phyloP scores from a whole-genome alignment of 2,888 invertebrate species.

The Athrips mouffetella region DNA sequence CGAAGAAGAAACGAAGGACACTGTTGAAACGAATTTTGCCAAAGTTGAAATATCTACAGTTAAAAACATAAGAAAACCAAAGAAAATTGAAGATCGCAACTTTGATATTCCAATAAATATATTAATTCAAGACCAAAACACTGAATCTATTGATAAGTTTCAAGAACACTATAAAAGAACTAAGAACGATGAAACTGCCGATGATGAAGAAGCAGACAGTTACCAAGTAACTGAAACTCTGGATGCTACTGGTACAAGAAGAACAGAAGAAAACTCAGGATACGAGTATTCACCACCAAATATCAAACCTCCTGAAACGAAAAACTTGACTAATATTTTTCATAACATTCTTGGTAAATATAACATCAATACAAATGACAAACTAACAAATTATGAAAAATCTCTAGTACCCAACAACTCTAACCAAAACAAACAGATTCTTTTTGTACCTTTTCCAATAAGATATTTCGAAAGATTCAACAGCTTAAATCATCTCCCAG shows the following conservation, averaged over 20 bases:
- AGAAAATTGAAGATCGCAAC: background rate
- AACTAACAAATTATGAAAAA: constrained; percentile 50
- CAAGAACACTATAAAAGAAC: background rate
- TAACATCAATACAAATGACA: constrained; percentile 48
- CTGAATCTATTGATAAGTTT: background rate
- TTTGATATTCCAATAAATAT: background rate
- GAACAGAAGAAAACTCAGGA: constrained; percentile 3
- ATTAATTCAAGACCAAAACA: background rate
- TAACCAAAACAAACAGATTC: constrained; percentile 20
- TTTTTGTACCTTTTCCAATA: constrained; percentile 29
- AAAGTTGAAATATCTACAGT: background rate
- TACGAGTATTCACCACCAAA: constrained; percentile 19
- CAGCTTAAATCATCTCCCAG: constrained; percentile 74
- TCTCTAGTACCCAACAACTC: constrained; percentile 37
- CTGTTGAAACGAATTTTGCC: background rate
- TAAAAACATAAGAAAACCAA: constrained; percentile 9
- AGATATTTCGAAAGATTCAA: constrained; percentile 57
- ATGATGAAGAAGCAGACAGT: constrained; percentile 6
- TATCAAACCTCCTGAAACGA: background rate
- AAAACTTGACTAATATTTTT: constrained; percentile 34
- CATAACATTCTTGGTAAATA: constrained; percentile 50
- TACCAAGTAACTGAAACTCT: constrained; percentile 45
- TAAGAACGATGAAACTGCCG: background rate
- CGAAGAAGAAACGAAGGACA: background rate
- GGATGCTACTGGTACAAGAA: constrained; percentile 20